Evolutionary conservation across 2,113 vertebrate genomes (phyloP).

Genomic region (Nesogale talazaci): DNA sequence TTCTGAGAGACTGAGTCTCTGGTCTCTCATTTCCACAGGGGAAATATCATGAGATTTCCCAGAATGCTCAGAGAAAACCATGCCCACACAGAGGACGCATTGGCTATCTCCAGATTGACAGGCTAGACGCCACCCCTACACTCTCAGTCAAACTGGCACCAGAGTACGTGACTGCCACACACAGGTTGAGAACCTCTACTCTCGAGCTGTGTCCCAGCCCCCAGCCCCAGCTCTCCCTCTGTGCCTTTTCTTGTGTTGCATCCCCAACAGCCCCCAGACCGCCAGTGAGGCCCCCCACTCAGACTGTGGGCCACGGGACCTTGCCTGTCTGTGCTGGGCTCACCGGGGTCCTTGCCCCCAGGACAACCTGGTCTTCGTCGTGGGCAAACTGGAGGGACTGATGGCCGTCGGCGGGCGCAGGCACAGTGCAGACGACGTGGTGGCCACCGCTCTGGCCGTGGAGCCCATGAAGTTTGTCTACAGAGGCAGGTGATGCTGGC

Average conservation of each 20-base stretch:
- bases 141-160: no score
- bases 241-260: not conserved
- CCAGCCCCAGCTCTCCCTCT: not conserved
- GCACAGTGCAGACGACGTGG: constrained; percentile 95
- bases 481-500: constrained; percentile 92
- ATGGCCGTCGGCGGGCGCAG: constrained; percentile 94
- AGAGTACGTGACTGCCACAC: no score
- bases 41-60: no score
- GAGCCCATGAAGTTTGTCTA: constrained; percentile 99
- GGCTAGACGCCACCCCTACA: no score
- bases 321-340: not conserved
- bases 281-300: not conserved
- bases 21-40: no score
- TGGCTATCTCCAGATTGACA: no score
- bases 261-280: not conserved
- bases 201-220: not conserved
- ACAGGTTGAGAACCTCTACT: no score
- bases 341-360: constrained; percentile 76
- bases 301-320: not conserved
- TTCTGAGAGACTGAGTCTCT: no score
- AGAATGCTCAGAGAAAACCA: no score
- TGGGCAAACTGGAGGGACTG: constrained; percentile 95
- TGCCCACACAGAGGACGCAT: no score
- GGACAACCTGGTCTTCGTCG: constrained; percentile 94
- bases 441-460: constrained; percentile 94